Evolutionary conservation across 2,888 invertebrate genomes (phyloP).

Genomic region (Coleophora deauratella): DNA sequence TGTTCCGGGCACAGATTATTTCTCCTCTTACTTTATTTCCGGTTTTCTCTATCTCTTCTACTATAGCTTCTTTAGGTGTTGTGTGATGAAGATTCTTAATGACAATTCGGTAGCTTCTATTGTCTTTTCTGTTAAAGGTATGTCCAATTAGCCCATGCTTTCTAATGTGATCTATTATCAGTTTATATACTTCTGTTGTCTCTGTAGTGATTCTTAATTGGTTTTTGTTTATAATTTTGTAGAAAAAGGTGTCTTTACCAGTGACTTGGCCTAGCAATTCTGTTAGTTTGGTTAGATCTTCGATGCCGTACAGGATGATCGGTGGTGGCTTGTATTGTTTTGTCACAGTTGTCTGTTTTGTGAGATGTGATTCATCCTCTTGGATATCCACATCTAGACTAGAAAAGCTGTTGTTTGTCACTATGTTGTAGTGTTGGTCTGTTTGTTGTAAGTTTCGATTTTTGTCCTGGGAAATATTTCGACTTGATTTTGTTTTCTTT

Average conservation of each 20-base stretch:
- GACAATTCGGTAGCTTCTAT: constrained; percentile 2
- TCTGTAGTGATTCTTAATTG: background rate
- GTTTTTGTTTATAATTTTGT: background rate
- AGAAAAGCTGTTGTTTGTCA: background rate
- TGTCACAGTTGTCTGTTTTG: background rate
- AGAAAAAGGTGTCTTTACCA: background rate
- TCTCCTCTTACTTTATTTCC: background rate
- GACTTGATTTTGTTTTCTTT: background rate
- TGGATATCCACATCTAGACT: background rate
- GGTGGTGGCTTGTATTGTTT: background rate
- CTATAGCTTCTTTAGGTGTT: background rate
- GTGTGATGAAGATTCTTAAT: background rate
- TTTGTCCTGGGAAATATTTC: too few relatives aligned
- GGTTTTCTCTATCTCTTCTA: background rate
- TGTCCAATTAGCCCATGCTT: background rate
- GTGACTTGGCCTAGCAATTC: background rate
- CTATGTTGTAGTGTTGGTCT: background rate
- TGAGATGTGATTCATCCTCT: background rate
- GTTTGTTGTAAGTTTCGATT: background rate
- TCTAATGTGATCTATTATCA: background rate
- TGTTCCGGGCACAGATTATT: background rate
- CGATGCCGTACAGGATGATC: background rate
- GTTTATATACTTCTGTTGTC: background rate
- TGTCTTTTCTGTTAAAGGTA: background rate
- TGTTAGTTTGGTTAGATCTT: background rate